Percentiles rank a stretch among this genome's conserved stretches.
Evolutionary conservation across 2,888 invertebrate genomes (phyloP).

Genomic region (Phalera bucephala): DNA sequence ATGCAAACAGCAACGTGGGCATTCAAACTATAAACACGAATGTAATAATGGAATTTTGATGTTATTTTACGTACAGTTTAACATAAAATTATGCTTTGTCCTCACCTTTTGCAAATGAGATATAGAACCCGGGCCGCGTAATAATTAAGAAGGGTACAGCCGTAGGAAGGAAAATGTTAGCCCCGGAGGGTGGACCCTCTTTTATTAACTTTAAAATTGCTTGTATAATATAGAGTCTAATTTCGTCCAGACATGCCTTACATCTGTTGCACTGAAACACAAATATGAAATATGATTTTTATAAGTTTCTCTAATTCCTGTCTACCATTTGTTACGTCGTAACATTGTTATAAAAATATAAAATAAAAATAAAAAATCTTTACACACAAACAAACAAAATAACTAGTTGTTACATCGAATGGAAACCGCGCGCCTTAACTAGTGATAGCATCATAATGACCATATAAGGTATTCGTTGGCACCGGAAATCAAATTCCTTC

Average conservation of each 20-base stretch:
- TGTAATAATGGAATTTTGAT: not conserved
- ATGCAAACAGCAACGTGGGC: not conserved
- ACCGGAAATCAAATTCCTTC: no score
- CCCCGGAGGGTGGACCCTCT: constrained; percentile 26
- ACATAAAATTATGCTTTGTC: constrained; percentile 8
- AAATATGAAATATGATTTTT: constrained; percentile 3
- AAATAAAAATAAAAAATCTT: no score
- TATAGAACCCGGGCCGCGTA: constrained; percentile 9
- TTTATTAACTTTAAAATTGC: constrained; percentile 31
- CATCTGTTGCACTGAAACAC: constrained; percentile 18
- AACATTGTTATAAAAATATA: no score
- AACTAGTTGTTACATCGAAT: no score
- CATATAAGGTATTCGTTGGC: no score
- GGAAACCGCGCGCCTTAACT: no score
- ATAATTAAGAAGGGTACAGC: constrained; percentile 28
- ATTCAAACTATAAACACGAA: not conserved
- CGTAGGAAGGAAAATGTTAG: constrained; percentile 15
- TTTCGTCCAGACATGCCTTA: constrained; percentile 18
- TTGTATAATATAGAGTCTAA: constrained; percentile 20
- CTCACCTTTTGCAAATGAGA: constrained; percentile 15
- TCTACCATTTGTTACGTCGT: no score
- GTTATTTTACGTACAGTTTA: not conserved
- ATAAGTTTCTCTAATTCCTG: no score
- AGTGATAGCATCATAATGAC: no score
- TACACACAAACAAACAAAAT: no score